Conservation (phyloP, 2,888 invertebrate species). For the Pachliopta kotzebuea region DNA sequence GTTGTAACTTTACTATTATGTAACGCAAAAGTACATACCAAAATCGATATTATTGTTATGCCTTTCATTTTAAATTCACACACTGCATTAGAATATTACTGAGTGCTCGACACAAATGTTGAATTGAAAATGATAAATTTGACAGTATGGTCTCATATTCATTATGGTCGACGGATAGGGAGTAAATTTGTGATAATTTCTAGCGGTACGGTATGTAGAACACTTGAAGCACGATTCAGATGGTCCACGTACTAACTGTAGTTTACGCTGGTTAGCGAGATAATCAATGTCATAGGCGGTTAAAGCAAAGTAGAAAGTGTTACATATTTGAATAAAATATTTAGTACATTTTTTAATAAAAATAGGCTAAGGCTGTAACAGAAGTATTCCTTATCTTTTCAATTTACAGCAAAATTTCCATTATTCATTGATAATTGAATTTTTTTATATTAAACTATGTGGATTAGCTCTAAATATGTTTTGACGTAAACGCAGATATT, state of each 20-base stretch:
- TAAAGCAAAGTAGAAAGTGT: slow-evolving; percentile 64
- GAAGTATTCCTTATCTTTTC: background rate
- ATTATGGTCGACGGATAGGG: slow-evolving; percentile 45
- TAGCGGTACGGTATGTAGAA: slow-evolving; percentile 75
- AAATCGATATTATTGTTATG: slow-evolving; percentile 37
- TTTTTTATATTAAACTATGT: too few relatives aligned
- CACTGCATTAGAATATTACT: slow-evolving; percentile 47
- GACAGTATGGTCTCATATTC: slow-evolving; percentile 34
- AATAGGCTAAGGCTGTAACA: slow-evolving; percentile 8
- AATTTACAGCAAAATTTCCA: background rate
- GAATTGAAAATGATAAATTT: slow-evolving; percentile 57
- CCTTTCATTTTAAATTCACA: slow-evolving; percentile 51
- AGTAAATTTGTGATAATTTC: slow-evolving; percentile 72
- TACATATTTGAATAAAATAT: slow-evolving; percentile 67
- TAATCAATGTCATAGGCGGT: slow-evolving; percentile 56
- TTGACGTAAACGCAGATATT: too few relatives aligned
- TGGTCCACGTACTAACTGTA: slow-evolving; percentile 55
- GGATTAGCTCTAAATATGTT: too few relatives aligned
- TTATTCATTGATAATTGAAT: too few relatives aligned
- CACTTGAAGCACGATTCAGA: slow-evolving; percentile 60
- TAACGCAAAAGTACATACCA: slow-evolving; percentile 28
- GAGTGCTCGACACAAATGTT: slow-evolving; percentile 51
- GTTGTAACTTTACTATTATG: slow-evolving; percentile 42
- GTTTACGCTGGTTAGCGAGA: slow-evolving; percentile 71
- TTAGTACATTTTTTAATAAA: slow-evolving; percentile 33